phyloP scores from a whole-genome alignment of 2,113 vertebrate genomes.

The Procavia capensis region DNA sequence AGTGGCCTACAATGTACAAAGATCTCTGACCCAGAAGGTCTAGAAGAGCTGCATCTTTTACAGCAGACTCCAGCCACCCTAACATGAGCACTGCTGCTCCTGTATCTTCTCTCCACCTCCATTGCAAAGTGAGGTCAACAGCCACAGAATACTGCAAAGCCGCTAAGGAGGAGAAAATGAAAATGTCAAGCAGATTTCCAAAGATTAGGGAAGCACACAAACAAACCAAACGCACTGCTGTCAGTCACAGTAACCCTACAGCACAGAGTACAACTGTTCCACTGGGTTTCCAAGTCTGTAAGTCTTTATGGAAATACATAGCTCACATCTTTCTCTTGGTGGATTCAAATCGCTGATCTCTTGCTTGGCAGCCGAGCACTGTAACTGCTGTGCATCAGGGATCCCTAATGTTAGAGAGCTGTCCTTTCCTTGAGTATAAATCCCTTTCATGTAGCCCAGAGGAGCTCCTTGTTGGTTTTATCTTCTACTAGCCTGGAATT shows the following conservation, averaged over 20 bases:
- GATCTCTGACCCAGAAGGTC: not conserved
- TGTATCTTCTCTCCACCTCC: not conserved
- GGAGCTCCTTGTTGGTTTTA: not conserved
- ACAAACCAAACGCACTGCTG: too few species aligned
- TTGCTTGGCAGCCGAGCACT: too few species aligned
- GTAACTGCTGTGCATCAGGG: too few species aligned
- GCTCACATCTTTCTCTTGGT: too few species aligned
- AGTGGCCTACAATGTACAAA: not conserved
- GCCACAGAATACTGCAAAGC: not conserved
- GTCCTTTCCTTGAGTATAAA: not conserved
- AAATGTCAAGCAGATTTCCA: not conserved
- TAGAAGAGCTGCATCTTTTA: not conserved
- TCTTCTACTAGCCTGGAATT: not conserved
- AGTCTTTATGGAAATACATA: too few species aligned
- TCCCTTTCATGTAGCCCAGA: not conserved
- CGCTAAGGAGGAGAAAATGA: not conserved
- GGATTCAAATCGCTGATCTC: too few species aligned
- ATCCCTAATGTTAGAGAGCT: not conserved
- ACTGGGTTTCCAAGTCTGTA: too few species aligned
- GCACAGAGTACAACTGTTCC: too few species aligned
- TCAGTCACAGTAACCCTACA: too few species aligned
- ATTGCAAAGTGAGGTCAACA: not conserved
- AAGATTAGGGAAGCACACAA: not conserved
- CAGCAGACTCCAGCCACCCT: not conserved
- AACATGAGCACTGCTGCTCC: not conserved